These are phyloP conservation scores for Silurus glanis DNA, from an alignment of 2,113 vertebrate genomes.

Conservation along the genomic window DNA sequence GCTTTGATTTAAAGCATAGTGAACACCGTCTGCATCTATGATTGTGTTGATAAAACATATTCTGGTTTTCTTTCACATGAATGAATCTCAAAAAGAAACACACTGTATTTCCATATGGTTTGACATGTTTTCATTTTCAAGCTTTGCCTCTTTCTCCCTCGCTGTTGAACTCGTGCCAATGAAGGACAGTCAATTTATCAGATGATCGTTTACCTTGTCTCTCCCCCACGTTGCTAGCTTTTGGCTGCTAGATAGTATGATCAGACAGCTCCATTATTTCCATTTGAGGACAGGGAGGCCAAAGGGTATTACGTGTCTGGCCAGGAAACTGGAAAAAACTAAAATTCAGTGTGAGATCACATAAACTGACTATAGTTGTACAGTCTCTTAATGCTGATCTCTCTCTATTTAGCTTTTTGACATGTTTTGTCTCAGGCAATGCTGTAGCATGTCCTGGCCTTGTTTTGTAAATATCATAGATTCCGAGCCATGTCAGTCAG, in stretches of 20 bases:
- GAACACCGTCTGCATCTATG: slow-evolving; percentile 29
- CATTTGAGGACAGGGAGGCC: slow-evolving; percentile 54
- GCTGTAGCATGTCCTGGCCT: slow-evolving; percentile 60
- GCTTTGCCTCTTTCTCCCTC: slow-evolving; percentile 22
- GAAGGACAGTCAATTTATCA: slow-evolving; percentile 37
- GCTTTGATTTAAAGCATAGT: slow-evolving; percentile 38
- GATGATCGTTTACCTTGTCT: slow-evolving; percentile 40
- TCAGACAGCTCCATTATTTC: slow-evolving; percentile 59
- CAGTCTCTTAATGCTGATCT: slow-evolving; percentile 52
- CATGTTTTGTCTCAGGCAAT: slow-evolving; percentile 60
- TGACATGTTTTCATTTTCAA: slow-evolving; percentile 40
- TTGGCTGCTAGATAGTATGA: slow-evolving; percentile 62
- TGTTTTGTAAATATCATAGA: slow-evolving; percentile 67
- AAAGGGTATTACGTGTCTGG: slow-evolving; percentile 55
- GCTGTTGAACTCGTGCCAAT: slow-evolving; percentile 21
- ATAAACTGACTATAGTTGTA: slow-evolving; percentile 56
- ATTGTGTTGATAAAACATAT: slow-evolving; percentile 43
- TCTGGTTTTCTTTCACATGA: slow-evolving; percentile 44
- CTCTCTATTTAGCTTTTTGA: slow-evolving; percentile 38
- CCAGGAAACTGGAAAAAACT: slow-evolving; percentile 46
- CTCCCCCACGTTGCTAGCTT: slow-evolving; percentile 47
- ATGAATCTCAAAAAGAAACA: slow-evolving; percentile 48
- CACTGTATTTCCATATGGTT: slow-evolving; percentile 36
- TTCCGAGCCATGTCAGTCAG: slow-evolving; percentile 73
- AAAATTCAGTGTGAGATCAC: slow-evolving; percentile 53